phyloP scores from a whole-genome alignment of 2,888 invertebrate species.

The Drosophila nigricruria region DNA sequence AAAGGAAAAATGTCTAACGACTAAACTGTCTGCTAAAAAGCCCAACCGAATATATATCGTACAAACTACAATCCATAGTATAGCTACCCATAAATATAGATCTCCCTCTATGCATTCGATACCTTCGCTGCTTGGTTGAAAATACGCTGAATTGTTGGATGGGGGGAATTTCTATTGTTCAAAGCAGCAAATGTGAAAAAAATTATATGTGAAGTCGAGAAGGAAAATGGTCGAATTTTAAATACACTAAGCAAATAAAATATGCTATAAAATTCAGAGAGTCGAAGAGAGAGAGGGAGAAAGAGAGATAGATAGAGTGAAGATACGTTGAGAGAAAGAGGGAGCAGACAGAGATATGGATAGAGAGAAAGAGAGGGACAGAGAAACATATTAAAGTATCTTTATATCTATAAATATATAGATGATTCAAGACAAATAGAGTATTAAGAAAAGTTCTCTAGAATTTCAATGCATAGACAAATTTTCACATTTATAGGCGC shows the following conservation, averaged over 20 bases:
- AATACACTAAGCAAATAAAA: slow-evolving; percentile 19
- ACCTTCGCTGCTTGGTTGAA: slow-evolving; percentile 56
- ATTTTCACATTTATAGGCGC: slow-evolving; percentile 51
- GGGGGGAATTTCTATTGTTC: slow-evolving; percentile 23
- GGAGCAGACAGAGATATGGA: neutral
- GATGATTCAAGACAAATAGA: slow-evolving; percentile 8
- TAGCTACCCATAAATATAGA: slow-evolving; percentile 5
- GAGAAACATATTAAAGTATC: neutral
- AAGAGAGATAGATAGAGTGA: neutral
- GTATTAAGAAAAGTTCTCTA: slow-evolving; percentile 17
- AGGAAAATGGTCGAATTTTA: neutral
- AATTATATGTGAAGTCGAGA: slow-evolving; percentile 7
- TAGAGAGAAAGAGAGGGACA: neutral
- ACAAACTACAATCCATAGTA: slow-evolving; percentile 21
- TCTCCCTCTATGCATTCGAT: neutral
- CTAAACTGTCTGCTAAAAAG: slow-evolving; percentile 61
- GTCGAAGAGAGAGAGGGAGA: neutral
- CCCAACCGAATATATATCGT: slow-evolving; percentile 48
- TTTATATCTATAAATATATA: neutral
- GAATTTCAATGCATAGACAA: slow-evolving; percentile 15
- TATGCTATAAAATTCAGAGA: neutral
- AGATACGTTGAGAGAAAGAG: too few relatives aligned
- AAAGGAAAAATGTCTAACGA: slow-evolving; percentile 43
- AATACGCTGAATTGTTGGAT: slow-evolving; percentile 51
- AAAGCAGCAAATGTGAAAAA: slow-evolving; percentile 13